Percentiles rank a stretch among this genome's conserved stretches.
These are phyloP conservation scores for Bellardia bayeri DNA, from an alignment of 2,888 invertebrate species.

Conservation along the genomic window DNA sequence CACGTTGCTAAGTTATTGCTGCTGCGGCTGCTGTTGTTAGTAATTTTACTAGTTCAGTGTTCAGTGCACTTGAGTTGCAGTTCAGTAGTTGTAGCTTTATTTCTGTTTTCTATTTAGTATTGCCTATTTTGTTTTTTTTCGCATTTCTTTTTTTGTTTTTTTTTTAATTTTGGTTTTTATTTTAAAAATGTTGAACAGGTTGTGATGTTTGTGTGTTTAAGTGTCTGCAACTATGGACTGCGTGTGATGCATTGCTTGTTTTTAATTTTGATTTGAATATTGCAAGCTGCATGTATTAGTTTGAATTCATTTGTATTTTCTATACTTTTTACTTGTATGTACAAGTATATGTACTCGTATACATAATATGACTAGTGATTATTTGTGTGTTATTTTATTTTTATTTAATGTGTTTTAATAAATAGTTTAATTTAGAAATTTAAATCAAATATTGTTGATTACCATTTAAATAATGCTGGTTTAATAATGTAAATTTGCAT, in stretches of 20 bases:
- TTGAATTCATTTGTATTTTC: slow-evolving; percentile 14
- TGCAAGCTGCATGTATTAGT: background rate
- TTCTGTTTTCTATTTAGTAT: background rate
- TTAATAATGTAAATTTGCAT: background rate
- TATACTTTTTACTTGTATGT: background rate
- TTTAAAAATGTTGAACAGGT: slow-evolving; percentile 17
- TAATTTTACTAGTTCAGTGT: slow-evolving; percentile 32
- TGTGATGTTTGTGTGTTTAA: background rate
- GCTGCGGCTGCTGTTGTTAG: slow-evolving; percentile 13
- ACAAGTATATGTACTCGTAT: no score
- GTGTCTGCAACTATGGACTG: background rate
- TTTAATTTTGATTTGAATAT: slow-evolving; percentile 30
- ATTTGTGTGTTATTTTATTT: slow-evolving; percentile 9
- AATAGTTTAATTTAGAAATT: slow-evolving; percentile 52
- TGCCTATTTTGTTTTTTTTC: background rate
- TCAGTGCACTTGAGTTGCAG: slow-evolving; percentile 37
- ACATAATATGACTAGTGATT: background rate
- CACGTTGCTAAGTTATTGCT: slow-evolving; percentile 38
- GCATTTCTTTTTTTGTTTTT: slow-evolving; percentile 9
- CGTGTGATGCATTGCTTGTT: background rate
- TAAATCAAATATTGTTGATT: slow-evolving; percentile 34
- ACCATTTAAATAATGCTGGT: background rate
- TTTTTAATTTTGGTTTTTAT: slow-evolving; percentile 34
- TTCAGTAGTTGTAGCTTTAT: slow-evolving; percentile 28
- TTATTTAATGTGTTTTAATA: slow-evolving; percentile 56